These are phyloP conservation scores for Hetaerina americana DNA, from an alignment of 1,140 invertebrate species.

Conservation along the genomic window DNA sequence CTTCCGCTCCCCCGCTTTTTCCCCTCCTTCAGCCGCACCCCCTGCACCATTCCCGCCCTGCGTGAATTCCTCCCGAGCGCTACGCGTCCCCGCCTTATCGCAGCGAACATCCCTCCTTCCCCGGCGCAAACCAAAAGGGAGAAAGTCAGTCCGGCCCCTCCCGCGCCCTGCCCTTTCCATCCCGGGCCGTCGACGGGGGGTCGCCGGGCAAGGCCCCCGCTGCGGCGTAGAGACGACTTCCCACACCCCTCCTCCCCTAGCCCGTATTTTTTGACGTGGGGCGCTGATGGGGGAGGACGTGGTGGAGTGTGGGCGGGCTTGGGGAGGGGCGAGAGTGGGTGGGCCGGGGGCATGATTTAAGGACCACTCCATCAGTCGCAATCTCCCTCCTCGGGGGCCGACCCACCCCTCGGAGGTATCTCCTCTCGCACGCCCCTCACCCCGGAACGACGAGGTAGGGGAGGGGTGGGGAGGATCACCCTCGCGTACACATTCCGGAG, in stretches of 20 bases:
- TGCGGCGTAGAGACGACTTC: not conserved
- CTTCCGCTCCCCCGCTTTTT: no score
- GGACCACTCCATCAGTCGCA: not conserved
- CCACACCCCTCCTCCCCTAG: not conserved
- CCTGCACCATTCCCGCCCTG: no score
- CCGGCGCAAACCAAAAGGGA: no score
- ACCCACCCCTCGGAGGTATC: no score
- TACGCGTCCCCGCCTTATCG: not conserved
- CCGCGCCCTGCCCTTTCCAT: not conserved
- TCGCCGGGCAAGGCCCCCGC: not conserved
- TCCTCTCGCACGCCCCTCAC: no score
- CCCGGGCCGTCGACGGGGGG: not conserved
- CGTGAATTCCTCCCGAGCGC: no score
- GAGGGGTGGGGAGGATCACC: slow-evolving; percentile 2
- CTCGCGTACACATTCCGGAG: not conserved
- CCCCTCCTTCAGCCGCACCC: no score
- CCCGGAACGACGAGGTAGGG: not conserved
- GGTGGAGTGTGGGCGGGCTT: not conserved
- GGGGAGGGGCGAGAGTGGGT: not conserved
- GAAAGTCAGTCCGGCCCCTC: not conserved
- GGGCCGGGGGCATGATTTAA: not conserved
- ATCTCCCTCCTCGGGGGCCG: not conserved
- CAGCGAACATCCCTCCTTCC: not conserved
- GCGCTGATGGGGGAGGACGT: not conserved
- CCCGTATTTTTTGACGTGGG: not conserved